Evolutionary conservation across 2,797 vertebrate genomes (phyloP), one percentile per base, ranked within the genome.

Genomic region (Pterois miles): DNA sequence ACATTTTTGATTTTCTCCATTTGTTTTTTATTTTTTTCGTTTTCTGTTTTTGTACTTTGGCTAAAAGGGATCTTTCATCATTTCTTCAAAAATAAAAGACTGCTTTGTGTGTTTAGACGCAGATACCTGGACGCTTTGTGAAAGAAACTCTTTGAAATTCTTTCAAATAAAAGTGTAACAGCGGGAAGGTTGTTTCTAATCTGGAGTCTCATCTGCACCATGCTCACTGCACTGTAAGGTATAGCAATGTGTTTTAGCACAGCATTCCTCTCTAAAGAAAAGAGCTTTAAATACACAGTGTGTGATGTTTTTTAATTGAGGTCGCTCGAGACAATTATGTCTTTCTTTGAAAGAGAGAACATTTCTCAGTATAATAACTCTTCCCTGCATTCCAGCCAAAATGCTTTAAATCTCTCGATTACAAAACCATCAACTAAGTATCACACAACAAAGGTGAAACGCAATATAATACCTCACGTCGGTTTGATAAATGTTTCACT

Each of bases 41-140:
- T 89, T 86, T 86, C 3, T 43, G 40, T 43, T 43, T 18, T 16
- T 85, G 71, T 88, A 79, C 81, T 90, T 93, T 81, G 82, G 89
- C 81, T 92, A 79, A 93, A 94, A 94, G 79, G 58, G n/a, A 76
- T 83, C 88, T 94, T 94, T 94, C 91, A 92, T 93, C 86, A 88
- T 93, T 90, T 85, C 83, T 89, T 87, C 79, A 71, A 83, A 74
- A 83, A 70, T 4, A 79, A 67, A 82, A 83, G 65, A 86, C 63
- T 77, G 84, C 84, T 79, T 91, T 87, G 86, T 88, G 90, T 91
- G 92, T 91, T 91, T 83, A 89, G 91, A 94, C 91, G 89, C 90
- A 92, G 90, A 91, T 86, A 92, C 86, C 88, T 90, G 86, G 88
- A 87, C 87, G 80, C 85, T 91, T 31, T 65, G 90, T 87, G 80